A percentile compares a stretch with the other conserved stretches of the same genome.
phyloP scores from a whole-genome alignment of 2,113 vertebrate species.

The Neolamprologus modestus region DNA sequence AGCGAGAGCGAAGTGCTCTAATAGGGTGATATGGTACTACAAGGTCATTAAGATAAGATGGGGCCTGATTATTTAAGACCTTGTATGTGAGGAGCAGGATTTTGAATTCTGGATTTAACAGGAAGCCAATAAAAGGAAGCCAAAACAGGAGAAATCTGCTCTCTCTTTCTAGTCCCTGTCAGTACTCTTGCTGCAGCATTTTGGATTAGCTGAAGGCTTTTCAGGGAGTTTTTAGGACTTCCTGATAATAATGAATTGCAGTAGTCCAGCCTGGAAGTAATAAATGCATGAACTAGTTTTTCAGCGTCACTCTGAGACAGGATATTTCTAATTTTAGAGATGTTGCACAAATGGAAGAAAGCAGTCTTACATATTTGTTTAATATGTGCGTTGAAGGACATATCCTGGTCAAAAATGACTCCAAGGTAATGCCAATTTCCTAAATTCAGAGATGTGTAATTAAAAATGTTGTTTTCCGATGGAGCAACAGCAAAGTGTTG shows the following conservation, averaged over 20 bases:
- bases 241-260: not conserved
- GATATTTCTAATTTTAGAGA: not conserved
- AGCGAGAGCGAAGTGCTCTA: no score
- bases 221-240: rapidly evolving
- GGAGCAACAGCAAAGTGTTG: not conserved
- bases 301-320: not conserved
- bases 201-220: rapidly evolving
- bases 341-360: rapidly evolving
- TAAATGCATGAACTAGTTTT: not conserved
- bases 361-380: not conserved
- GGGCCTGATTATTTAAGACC: not conserved
- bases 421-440: not conserved
- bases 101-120: not conserved
- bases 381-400: not conserved
- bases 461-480: not conserved
- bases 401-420: rapidly evolving
- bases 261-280: not conserved
- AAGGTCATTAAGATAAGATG: no score
- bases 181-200: not conserved
- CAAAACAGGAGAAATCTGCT: rapidly evolving
- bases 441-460: not conserved
- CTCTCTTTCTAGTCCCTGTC: not conserved
- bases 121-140: not conserved
- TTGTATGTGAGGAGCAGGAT: not conserved
- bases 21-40: no score